Base-by-base conservation (phyloP, 2,888 invertebrate species). In the Plusia festucae region DNA sequence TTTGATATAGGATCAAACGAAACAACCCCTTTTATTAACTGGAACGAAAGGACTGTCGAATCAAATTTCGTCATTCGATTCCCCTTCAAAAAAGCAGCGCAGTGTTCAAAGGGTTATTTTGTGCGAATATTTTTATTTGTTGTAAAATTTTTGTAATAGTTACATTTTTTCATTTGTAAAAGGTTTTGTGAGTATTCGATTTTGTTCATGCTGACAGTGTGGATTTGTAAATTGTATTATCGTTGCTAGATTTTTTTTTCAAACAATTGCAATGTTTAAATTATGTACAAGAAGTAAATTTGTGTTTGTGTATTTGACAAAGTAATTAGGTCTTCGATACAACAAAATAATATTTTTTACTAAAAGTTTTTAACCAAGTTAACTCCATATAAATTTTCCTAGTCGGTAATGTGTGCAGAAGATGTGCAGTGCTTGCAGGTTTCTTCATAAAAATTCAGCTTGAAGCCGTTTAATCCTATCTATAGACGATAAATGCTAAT, bases 401-500 rank as follows among this genome's bases (percentile, higher is more conserved):
- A 77, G n/a, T n/a, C n/a, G n/a, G n/a, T n/a, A n/a, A n/a, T n/a
- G n/a, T n/a, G n/a, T n/a, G n/a, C n/a, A n/a, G n/a, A n/a, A n/a
- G 72, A 84, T 60, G 59, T 65, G 65, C 65, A 67, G 59, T 74
- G 70, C 78, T 77, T 63, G 65, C 80, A 73, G 78, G 80, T 81
- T 83, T 80, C 73, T 80, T 83, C 75, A 85, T 83, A 70, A 89
- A 91, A 88, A 88, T 84, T 84, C 85, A 85, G 85, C 86, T 85
- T 78, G 81, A 81, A 80, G 80, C 79, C 78, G 73, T 84, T 89
- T 89, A 88, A 89, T 89, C 87, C 86, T 82, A 84, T 86, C 85
- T 85, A 87, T 87, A 87, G 85, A 82, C 88, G 84, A 91, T 89
- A 91, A 91, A 93, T 91, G 92, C 87, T 90, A 92, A 93, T 92